Evolutionary conservation across 2,888 invertebrate species (phyloP).

Genomic region (Acronicta leporina): DNA sequence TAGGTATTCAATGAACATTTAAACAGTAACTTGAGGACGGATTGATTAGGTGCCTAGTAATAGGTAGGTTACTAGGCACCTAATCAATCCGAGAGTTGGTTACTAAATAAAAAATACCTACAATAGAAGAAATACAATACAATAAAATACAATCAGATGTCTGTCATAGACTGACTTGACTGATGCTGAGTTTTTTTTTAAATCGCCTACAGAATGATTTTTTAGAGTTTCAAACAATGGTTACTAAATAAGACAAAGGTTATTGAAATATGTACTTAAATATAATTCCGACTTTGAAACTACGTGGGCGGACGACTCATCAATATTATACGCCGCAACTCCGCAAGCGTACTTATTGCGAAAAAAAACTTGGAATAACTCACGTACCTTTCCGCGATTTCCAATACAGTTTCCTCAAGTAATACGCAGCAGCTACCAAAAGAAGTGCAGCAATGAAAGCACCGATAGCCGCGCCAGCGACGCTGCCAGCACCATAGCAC

Average conservation of each 20-base stretch:
- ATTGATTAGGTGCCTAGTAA: conserved; percentile 31
- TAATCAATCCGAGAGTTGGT: no score
- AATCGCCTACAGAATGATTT: neutral
- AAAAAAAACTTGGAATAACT: conserved; percentile 28
- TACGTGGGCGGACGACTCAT: conserved; percentile 46
- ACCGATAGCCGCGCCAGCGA: conserved; percentile 92
- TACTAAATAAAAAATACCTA: no score
- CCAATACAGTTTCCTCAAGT: conserved; percentile 90
- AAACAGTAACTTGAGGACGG: conserved; percentile 51
- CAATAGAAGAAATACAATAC: no score
- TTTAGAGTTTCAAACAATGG: conserved; percentile 3
- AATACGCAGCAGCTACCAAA: conserved; percentile 88
- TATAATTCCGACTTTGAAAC: conserved; percentile 33
- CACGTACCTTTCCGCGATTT: conserved; percentile 89
- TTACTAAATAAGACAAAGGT: conserved; percentile 28
- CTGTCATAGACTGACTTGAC: no score
- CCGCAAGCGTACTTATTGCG: conserved; percentile 10
- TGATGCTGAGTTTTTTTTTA: neutral
- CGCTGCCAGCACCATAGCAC: conserved; percentile 92
- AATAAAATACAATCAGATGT: no score
- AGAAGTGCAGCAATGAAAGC: conserved; percentile 91
- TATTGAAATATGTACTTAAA: conserved; percentile 28
- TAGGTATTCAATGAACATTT: conserved; percentile 54
- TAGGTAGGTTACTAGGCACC: no score
- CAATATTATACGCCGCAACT: conserved; percentile 21